A percentile compares a stretch with the other conserved stretches of the same genome.
These are phyloP conservation scores for Drosophila gunungcola DNA, from an alignment of 1,140 invertebrate genomes.

Conservation along the genomic window DNA sequence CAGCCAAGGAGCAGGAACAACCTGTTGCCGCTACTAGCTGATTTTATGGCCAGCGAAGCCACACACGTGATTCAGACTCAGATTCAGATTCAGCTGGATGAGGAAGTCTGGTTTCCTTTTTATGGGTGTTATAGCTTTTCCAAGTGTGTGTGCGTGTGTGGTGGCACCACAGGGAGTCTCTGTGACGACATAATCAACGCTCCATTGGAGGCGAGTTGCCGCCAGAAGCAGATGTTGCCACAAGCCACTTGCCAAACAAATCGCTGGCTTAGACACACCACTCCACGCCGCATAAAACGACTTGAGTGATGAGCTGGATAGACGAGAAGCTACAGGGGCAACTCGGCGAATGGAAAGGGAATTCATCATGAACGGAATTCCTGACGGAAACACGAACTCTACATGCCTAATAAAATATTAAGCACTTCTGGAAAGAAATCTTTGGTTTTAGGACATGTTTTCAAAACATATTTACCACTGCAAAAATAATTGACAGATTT, in stretches of 20 bases:
- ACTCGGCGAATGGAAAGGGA: not conserved
- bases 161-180: slow-evolving; percentile 34
- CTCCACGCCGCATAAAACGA: slow-evolving; percentile 16
- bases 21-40: slow-evolving; percentile 28
- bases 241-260: slow-evolving; percentile 48
- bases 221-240: slow-evolving; percentile 42
- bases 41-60: slow-evolving; percentile 41
- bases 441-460: no score
- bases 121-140: slow-evolving; percentile 4
- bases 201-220: slow-evolving; percentile 55
- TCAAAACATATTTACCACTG: no score
- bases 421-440: no score
- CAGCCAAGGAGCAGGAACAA: slow-evolving; percentile 17
- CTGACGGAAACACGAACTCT: not conserved
- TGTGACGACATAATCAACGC: slow-evolving; percentile 78
- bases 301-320: slow-evolving; percentile 28
- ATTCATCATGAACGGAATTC: not conserved
- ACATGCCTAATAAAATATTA: no score
- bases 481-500: no score
- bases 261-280: slow-evolving; percentile 34
- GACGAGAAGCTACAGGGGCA: slow-evolving; percentile 10
- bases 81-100: slow-evolving; percentile 24
- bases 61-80: slow-evolving; percentile 28
- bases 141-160: slow-evolving; percentile 1
- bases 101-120: slow-evolving; percentile 33